Conservation (phyloP, 2,888 invertebrate species). For the Zonitis immaculata region DNA sequence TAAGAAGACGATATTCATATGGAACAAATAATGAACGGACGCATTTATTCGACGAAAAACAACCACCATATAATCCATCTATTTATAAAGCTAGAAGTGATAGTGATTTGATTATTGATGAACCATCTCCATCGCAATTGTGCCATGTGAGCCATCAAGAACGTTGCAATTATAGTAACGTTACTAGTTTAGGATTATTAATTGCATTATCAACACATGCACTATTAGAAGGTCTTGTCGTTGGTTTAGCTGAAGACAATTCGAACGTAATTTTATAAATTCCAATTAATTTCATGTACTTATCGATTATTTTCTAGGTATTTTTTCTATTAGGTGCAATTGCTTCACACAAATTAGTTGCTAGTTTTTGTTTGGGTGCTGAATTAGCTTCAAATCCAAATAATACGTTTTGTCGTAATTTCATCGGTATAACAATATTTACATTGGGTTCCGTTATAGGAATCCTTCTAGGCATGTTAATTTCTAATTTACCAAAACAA, state of each 20-base stretch:
- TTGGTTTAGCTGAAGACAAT: slow-evolving; percentile 66
- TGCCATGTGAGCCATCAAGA: slow-evolving; percentile 66
- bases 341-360: slow-evolving; percentile 74
- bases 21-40: slow-evolving; percentile 13
- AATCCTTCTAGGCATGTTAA: slow-evolving; percentile 61
- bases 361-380: slow-evolving; percentile 75
- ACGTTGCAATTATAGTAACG: slow-evolving; percentile 59
- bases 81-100: slow-evolving; percentile 31
- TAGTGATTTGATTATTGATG: slow-evolving; percentile 25
- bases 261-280: slow-evolving; percentile 52
- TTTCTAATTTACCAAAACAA: slow-evolving; percentile 52
- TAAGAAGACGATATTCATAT: not conserved
- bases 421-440: slow-evolving; percentile 60
- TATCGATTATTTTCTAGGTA: not conserved
- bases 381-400: slow-evolving; percentile 53
- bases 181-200: slow-evolving; percentile 63
- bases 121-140: slow-evolving; percentile 44
- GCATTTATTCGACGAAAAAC: slow-evolving; percentile 16
- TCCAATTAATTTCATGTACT: not conserved
- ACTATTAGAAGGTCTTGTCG: slow-evolving; percentile 73
- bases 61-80: slow-evolving; percentile 32
- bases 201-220: slow-evolving; percentile 74
- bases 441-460: slow-evolving; percentile 65
- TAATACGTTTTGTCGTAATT: slow-evolving; percentile 49
- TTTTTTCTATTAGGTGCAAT: slow-evolving; percentile 58